These are phyloP conservation scores for Talpa occidentalis DNA, from an alignment of 2,113 vertebrate species.

Conservation along the genomic window DNA sequence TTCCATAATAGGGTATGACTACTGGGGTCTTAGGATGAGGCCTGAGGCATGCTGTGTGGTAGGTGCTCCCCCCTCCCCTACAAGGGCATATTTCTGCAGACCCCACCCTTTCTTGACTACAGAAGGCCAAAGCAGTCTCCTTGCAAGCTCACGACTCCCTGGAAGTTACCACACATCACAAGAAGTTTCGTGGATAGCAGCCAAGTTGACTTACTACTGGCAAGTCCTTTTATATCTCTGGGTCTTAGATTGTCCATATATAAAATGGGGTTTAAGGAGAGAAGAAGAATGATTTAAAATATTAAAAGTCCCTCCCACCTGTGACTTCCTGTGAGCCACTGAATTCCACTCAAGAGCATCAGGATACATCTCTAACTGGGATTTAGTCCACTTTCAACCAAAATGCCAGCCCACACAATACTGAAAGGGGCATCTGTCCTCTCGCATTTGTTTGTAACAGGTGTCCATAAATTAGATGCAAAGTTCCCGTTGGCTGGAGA, in stretches of 20 bases:
- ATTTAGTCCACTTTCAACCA: not conserved
- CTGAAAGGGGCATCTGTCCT: not conserved
- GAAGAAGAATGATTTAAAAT: not conserved
- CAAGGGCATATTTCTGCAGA: not conserved
- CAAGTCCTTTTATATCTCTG: not conserved
- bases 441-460: not conserved
- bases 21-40: not conserved
- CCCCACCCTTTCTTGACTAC: not conserved
- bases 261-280: not conserved
- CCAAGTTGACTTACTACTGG: not conserved
- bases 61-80: not conserved
- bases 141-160: not conserved
- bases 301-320: not conserved
- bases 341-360: not conserved
- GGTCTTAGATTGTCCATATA: not conserved
- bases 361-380: not conserved
- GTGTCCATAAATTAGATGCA: not conserved
- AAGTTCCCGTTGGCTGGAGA: not conserved
- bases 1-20: not conserved
- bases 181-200: not conserved
- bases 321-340: not conserved
- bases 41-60: rapidly evolving
- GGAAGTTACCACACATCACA: not conserved
- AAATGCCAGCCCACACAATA: not conserved
- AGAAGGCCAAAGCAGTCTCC: not conserved